A percentile compares a stretch with the other conserved stretches of the same genome.
Conservation (phyloP, 2,797 vertebrate species). For the Garrulus glandarius region DNA sequence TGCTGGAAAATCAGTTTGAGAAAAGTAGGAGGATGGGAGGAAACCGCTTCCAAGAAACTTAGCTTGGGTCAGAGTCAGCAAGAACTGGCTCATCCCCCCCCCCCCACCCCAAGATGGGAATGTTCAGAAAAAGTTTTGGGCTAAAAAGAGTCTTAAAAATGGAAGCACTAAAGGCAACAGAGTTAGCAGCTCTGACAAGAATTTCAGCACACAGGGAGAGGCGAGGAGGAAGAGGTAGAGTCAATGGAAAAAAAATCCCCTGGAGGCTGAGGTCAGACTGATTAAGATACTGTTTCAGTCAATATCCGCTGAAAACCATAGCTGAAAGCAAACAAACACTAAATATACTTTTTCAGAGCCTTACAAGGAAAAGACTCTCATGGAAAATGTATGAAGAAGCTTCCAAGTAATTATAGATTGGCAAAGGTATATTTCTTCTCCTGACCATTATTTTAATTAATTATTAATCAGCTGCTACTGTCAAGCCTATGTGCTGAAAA, state of each 20-base stretch:
- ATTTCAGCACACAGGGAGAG: constrained; percentile 14
- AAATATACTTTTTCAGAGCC: neutral
- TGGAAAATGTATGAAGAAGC: constrained; percentile 30
- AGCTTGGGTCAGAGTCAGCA: neutral
- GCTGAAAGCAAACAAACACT: constrained; percentile 46
- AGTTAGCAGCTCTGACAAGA: constrained; percentile 27
- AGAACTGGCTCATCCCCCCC: neutral
- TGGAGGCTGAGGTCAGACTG: constrained; percentile 35
- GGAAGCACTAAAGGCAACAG: neutral
- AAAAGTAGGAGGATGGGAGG: neutral
- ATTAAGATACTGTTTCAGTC: constrained; percentile 35
- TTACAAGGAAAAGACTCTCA: constrained; percentile 27
- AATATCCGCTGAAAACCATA: constrained; percentile 29
- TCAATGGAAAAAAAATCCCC: constrained; percentile 19
- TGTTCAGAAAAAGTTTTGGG: neutral
- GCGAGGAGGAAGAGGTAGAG: neutral
- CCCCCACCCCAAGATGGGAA: neutral
- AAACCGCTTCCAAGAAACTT: neutral
- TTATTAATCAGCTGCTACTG: constrained; percentile 6
- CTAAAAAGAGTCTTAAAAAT: neutral
- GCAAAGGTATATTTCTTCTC: constrained; percentile 13
- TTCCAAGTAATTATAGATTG: constrained; percentile 24
- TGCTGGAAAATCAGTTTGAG: neutral
- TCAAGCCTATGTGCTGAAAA: neutral
- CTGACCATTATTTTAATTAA: constrained; percentile 31